phyloP scores from a whole-genome alignment of 2,113 vertebrate species.

The Macquaria australasica region DNA sequence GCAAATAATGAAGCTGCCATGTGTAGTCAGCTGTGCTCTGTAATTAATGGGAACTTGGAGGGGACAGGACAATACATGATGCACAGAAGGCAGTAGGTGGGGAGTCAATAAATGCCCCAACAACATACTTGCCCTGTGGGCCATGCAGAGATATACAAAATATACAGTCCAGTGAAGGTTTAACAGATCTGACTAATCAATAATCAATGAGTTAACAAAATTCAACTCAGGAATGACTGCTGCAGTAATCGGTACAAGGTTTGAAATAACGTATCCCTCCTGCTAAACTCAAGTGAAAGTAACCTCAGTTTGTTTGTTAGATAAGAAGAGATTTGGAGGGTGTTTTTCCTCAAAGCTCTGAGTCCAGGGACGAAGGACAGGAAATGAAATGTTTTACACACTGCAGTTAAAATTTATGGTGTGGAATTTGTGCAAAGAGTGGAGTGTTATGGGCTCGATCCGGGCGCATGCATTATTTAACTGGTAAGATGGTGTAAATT shows the following conservation, averaged over 20 bases:
- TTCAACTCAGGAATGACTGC: not conserved
- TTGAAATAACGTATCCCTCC: not conserved
- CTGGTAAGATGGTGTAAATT: constrained; percentile 8
- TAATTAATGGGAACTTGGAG: not conserved
- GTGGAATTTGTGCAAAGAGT: constrained; percentile 46
- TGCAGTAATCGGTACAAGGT: not conserved
- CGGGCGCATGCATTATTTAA: not conserved
- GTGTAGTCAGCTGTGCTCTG: not conserved
- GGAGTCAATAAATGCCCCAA: not conserved
- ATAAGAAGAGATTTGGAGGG: constrained; percentile 11
- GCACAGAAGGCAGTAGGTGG: not conserved
- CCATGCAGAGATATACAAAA: not conserved
- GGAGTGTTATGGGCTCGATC: constrained; percentile 23
- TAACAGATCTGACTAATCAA: not conserved
- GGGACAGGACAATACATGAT: not conserved
- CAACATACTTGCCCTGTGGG: not conserved
- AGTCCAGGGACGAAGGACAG: constrained; percentile 46
- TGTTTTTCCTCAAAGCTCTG: constrained; percentile 24
- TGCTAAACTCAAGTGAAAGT: not conserved
- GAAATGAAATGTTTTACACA: constrained; percentile 71
- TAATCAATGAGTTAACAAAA: not conserved
- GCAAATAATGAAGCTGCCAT: not conserved
- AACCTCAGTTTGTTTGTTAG: not conserved
- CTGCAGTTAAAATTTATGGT: constrained; percentile 59
- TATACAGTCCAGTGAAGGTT: not conserved